Percentiles rank a stretch among this genome's conserved stretches.
Conservation (phyloP, 2,113 vertebrate genomes). For the Tympanuchus pallidicinctus region DNA sequence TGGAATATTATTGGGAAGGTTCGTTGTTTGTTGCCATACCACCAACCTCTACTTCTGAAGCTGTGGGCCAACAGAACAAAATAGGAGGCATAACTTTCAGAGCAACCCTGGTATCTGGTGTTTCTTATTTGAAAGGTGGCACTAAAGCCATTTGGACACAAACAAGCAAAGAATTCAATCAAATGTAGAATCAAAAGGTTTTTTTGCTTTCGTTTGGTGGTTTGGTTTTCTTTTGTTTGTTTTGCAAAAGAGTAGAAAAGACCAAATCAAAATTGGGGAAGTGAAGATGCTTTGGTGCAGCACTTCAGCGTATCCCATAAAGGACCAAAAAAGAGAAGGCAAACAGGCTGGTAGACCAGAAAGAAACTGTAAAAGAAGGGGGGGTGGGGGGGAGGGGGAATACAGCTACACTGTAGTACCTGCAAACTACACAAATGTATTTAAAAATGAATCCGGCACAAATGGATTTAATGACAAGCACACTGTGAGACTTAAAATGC, state of each 20-base stretch:
- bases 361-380: not conserved
- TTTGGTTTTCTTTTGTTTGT: no score
- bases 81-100: no score
- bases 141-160: not conserved
- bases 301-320: not conserved
- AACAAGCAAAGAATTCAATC: not conserved
- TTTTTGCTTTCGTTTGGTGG: not conserved
- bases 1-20: no score
- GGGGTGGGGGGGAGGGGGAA: not conserved
- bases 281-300: not conserved
- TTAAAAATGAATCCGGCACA: not conserved
- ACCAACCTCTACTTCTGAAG: no score
- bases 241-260: not conserved
- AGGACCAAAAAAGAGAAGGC: not conserved
- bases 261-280: not conserved
- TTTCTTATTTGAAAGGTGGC: not conserved
- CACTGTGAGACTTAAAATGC: accelerated
- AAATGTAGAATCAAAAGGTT: not conserved
- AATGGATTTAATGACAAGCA: not conserved
- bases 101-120: not conserved
- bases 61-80: no score
- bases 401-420: not conserved
- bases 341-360: not conserved
- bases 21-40: no score
- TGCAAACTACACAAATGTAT: not conserved